These are phyloP conservation scores for Sarotherodon lohbergeri DNA, from an alignment of 2,113 vertebrate species.

Conservation along the genomic window DNA sequence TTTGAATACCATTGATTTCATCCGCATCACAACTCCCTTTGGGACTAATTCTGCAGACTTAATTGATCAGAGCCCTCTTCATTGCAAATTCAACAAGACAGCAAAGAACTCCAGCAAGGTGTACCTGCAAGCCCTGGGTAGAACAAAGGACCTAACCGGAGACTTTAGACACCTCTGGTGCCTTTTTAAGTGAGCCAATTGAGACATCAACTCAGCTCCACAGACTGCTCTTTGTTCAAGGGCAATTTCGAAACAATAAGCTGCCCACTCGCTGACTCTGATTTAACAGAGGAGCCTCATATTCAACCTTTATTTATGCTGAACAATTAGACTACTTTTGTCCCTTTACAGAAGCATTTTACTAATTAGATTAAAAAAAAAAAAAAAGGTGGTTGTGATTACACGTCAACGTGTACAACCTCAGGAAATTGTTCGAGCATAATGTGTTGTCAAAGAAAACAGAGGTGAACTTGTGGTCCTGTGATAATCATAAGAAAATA, in stretches of 20 bases:
- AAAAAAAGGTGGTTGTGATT: background rate
- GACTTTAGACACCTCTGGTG: background rate
- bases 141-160: conserved; percentile 28
- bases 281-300: background rate
- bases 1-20: conserved; percentile 65
- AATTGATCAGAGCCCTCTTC: conserved; percentile 53
- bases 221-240: background rate
- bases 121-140: conserved; percentile 3
- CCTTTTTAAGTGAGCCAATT: conserved; percentile 30
- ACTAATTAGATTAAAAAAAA: background rate
- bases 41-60: conserved; percentile 50
- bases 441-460: background rate
- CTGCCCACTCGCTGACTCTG: background rate
- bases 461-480: background rate
- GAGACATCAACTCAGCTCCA: conserved; percentile 3
- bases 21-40: conserved; percentile 11
- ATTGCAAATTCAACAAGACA: conserved; percentile 42
- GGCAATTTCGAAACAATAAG: background rate
- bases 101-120: conserved; percentile 1
- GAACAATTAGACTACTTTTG: background rate
- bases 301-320: conserved; percentile 2
- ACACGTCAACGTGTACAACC: background rate
- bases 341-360: background rate
- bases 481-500: background rate
- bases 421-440: background rate